These are phyloP conservation scores for Invenusta paracnida DNA, from an alignment of 2,888 invertebrate genomes.

Conservation along the genomic window DNA sequence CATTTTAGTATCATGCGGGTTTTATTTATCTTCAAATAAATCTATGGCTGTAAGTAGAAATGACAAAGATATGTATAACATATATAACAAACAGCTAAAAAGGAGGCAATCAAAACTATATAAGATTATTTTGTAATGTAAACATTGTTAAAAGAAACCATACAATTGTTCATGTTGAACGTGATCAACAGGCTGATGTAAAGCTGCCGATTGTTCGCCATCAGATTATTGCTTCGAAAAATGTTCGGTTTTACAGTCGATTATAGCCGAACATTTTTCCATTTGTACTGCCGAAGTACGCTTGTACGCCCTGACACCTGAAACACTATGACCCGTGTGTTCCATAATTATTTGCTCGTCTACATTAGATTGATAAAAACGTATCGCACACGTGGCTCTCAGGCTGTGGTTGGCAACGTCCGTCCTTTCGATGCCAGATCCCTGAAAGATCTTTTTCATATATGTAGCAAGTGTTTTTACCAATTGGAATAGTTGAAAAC, in stretches of 20 bases:
- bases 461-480: conserved; percentile 26
- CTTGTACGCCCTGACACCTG: background rate
- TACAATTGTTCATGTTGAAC: conserved; percentile 1
- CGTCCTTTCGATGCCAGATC: conserved; percentile 4
- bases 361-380: background rate
- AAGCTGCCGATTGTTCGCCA: conserved; percentile 23
- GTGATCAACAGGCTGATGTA: conserved; percentile 29
- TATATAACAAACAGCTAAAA: no score
- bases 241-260: background rate
- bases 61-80: background rate
- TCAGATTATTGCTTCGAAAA: conserved; percentile 11
- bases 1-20: background rate
- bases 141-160: background rate
- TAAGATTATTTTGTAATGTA: conserved; percentile 1
- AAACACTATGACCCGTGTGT: conserved; percentile 19
- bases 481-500: conserved; percentile 15
- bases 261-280: background rate
- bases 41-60: background rate
- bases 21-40: background rate
- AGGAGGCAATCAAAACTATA: background rate
- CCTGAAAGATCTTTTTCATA: conserved; percentile 18
- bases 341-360: conserved; percentile 29
- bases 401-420: conserved; percentile 1
- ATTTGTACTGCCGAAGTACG: background rate
- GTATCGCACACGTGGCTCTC: background rate